Percentiles rank a stretch among this genome's conserved stretches.
These are phyloP conservation scores for Mus pahari DNA, from an alignment of 2,113 vertebrate species.

Conservation along the genomic window DNA sequence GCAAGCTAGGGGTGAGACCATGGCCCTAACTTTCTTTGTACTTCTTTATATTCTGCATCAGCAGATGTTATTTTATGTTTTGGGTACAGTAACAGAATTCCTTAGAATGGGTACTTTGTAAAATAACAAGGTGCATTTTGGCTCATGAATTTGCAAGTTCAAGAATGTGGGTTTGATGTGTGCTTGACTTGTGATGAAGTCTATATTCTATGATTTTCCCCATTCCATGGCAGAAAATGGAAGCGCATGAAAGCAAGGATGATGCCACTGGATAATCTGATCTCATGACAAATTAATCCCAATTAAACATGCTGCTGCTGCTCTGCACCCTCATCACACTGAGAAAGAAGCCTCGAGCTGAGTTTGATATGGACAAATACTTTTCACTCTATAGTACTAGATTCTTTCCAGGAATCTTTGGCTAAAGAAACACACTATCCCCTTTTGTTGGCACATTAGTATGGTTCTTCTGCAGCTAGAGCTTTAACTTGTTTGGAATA, in stretches of 20 bases:
- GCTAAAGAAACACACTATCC: background rate
- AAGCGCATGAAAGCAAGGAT: background rate
- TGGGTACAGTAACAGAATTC: background rate
- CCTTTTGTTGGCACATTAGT: background rate
- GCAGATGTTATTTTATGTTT: background rate
- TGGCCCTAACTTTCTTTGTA: background rate
- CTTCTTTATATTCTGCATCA: background rate
- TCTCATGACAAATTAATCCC: background rate
- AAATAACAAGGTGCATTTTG: background rate
- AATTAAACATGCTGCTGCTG: background rate
- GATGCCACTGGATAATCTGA: background rate
- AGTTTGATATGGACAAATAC: background rate
- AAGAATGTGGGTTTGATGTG: background rate
- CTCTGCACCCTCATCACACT: background rate
- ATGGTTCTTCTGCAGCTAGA: background rate
- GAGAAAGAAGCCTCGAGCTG: background rate
- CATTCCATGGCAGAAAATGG: background rate
- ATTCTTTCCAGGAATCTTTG: background rate
- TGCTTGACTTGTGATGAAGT: background rate
- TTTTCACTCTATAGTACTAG: background rate
- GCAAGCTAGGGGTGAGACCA: background rate
- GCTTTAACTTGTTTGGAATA: background rate
- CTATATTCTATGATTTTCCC: background rate
- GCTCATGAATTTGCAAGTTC: background rate
- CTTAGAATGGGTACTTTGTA: background rate